Evolutionary conservation across 2,113 vertebrate genomes (phyloP), one percentile per base, ranked within the genome.

Genomic region (Capricornis sumatraensis): DNA sequence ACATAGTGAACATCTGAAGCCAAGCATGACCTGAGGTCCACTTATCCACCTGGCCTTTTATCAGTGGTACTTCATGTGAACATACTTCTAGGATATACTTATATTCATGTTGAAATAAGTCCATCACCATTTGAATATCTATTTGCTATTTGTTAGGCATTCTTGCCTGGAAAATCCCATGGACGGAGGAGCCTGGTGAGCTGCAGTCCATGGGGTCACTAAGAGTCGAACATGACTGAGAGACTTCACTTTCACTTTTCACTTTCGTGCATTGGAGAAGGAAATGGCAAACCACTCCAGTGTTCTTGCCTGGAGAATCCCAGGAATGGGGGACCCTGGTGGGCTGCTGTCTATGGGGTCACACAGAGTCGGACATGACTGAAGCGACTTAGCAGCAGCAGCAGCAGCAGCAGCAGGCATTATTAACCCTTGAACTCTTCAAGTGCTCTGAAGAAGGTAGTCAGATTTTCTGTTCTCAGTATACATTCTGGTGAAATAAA

Each of bases 291-390:
- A 4, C 57, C 25, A 58, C 25, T 58, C 57, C 25, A 27, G 57
- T 27, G 10, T 28, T 58, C 57, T 58, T 58, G 57, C 25, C 57
- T 58, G 57, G 57, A 58, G 57, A 28, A 58, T 28, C 57, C 57
- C 25, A 28, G 57, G 57, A 25, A 58, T 0, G 4, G 25, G 0
- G 25, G 57, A 58, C 25, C 11, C 11, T 58, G 57, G 57, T 58
- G 57, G 25, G 25, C 57, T 58, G 25, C 25, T 2, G 5, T 28
- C 25, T 58, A 5, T 27, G 25, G 25, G 25, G 57, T 27, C 2
- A 0, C 57, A 58, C 25, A 58, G 57, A 28, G 57, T 58, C 4
- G 0, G 2, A 58, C 57, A 25, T 0, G 57, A 27, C 57, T 25
- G 23, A 58, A 58, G 23, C 0, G 57, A 58, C 57, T 58, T 27